Conservation (phyloP, 2,113 vertebrate genomes). For the Terrapene triunguis region DNA sequence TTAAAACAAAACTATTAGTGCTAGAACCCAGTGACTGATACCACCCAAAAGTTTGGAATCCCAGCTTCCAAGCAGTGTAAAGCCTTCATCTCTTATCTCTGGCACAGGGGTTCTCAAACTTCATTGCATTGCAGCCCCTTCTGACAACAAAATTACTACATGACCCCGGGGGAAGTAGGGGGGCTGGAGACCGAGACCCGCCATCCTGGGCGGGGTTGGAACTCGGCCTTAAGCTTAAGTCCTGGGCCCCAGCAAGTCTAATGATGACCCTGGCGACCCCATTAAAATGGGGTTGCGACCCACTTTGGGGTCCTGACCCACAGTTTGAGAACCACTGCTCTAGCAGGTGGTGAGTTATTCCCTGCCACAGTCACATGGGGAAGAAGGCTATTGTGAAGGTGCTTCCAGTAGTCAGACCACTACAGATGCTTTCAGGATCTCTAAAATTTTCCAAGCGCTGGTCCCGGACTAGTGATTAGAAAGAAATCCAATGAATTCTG, state of each 20-base stretch:
- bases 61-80: not conserved
- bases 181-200: too few species aligned
- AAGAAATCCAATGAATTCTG: not conserved
- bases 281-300: too few species aligned
- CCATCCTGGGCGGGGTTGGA: too few species aligned
- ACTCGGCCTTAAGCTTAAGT: too few species aligned
- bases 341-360: not conserved
- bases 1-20: not conserved
- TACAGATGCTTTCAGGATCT: not conserved
- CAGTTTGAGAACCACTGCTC: not conserved
- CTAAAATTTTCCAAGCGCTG: fast-evolving
- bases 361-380: fast-evolving
- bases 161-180: too few species aligned
- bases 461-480: fast-evolving
- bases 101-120: too few species aligned
- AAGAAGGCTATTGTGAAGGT: fast-evolving
- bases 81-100: not conserved
- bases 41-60: not conserved
- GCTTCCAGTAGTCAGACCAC: not conserved
- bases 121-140: too few species aligned
- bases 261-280: too few species aligned
- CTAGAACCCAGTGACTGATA: not conserved
- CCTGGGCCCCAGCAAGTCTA: too few species aligned
- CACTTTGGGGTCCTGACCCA: too few species aligned
- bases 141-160: too few species aligned